These are phyloP conservation scores for Oscheius sp. DNA, from an alignment of 2,888 invertebrate genomes.

Conservation along the genomic window DNA sequence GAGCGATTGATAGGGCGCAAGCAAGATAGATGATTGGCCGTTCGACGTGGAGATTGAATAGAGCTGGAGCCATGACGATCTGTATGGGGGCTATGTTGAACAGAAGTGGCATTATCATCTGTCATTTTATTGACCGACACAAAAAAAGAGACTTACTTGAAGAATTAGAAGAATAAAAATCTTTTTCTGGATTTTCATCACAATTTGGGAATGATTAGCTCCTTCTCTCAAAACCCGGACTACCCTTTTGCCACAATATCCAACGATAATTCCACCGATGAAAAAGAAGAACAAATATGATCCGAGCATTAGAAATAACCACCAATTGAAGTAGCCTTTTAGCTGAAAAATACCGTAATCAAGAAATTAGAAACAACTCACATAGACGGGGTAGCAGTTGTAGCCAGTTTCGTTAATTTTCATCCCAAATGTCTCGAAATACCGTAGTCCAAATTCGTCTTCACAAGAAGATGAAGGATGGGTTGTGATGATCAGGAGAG, in stretches of 20 bases:
- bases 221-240: background rate
- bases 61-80: background rate
- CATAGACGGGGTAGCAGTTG: background rate
- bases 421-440: background rate
- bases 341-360: too few relatives aligned
- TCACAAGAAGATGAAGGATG: background rate
- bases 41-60: background rate
- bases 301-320: background rate
- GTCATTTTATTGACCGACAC: background rate
- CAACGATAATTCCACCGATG: background rate
- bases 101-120: background rate
- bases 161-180: slow-evolving; percentile 5
- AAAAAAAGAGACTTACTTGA: background rate
- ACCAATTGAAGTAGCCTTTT: background rate
- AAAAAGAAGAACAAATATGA: background rate
- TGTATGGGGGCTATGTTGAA: slow-evolving; percentile 8
- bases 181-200: background rate
- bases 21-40: background rate
- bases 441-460: background rate
- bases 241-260: background rate
- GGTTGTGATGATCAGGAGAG: background rate
- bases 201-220: background rate
- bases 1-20: background rate
- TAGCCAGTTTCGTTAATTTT: background rate
- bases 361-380: too few relatives aligned